phyloP scores from a whole-genome alignment of 2,888 invertebrate genomes.

The Harpalus rufipes region DNA sequence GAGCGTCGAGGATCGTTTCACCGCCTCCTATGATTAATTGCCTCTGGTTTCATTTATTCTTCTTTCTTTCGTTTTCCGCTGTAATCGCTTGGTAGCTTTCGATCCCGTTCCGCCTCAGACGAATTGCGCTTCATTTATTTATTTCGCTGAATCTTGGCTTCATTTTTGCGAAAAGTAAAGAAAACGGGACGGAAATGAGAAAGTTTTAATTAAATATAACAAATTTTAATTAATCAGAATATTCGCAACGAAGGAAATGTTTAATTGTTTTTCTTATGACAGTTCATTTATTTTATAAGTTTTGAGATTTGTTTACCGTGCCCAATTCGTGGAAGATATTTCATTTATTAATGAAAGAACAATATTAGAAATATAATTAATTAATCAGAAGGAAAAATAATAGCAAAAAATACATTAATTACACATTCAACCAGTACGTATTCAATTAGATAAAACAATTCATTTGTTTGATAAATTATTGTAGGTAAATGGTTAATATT shows the following conservation, averaged over 20 bases:
- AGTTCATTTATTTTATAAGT: slow-evolving; percentile 43
- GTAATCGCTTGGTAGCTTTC: slow-evolving; percentile 34
- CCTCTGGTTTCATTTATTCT: slow-evolving; percentile 56
- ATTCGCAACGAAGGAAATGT: slow-evolving; percentile 20
- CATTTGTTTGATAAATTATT: not conserved
- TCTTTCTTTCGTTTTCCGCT: slow-evolving; percentile 18
- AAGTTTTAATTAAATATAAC: slow-evolving; percentile 54
- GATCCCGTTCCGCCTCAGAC: not conserved
- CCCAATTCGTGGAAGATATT: not conserved
- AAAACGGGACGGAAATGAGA: slow-evolving; percentile 21
- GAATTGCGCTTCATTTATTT: slow-evolving; percentile 50
- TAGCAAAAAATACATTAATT: not conserved
- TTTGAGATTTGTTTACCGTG: slow-evolving; percentile 30
- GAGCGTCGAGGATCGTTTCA: slow-evolving; percentile 18
- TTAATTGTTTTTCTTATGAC: slow-evolving; percentile 54
- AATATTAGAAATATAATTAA: slow-evolving; percentile 27
- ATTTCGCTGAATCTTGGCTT: slow-evolving; percentile 15
- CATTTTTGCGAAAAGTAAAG: slow-evolving; percentile 35
- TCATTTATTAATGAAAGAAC: slow-evolving; percentile 39
- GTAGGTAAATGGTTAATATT: too few species aligned
- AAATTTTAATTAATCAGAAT: slow-evolving; percentile 55
- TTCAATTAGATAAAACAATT: not conserved
- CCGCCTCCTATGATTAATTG: slow-evolving; percentile 56
- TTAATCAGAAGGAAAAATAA: slow-evolving; percentile 30
- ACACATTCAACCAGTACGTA: not conserved